These are phyloP conservation scores for Phoxinus dragarum DNA, from an alignment of 2,797 vertebrate species.

Conservation along the genomic window DNA sequence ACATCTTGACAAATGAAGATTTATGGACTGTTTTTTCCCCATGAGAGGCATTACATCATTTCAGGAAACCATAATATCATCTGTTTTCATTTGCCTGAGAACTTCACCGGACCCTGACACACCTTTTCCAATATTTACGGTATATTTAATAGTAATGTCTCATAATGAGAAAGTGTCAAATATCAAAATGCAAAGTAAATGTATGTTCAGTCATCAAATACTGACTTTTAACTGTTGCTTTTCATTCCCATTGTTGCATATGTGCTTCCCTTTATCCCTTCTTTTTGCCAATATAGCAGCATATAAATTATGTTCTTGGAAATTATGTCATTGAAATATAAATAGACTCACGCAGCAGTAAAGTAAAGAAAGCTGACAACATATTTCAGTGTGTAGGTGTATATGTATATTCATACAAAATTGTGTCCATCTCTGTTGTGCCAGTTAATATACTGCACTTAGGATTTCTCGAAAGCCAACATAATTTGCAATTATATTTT, in stretches of 20 bases:
- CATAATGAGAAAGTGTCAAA: slow-evolving; percentile 27
- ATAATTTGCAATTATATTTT: neutral
- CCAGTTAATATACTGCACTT: slow-evolving; percentile 6
- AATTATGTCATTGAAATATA: neutral
- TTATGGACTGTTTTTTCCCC: slow-evolving; percentile 52
- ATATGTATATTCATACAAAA: neutral
- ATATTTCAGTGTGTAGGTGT: slow-evolving; percentile 6
- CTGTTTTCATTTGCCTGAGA: slow-evolving; percentile 55
- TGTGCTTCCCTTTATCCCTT: neutral
- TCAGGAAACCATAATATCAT: slow-evolving; percentile 46
- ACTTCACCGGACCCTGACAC: slow-evolving; percentile 31
- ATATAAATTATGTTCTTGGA: slow-evolving; percentile 11
- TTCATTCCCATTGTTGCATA: slow-evolving; percentile 10
- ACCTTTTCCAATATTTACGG: slow-evolving; percentile 33
- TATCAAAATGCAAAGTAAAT: slow-evolving; percentile 40
- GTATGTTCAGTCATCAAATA: slow-evolving; percentile 24
- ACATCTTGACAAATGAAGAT: slow-evolving; percentile 50
- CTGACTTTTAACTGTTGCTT: slow-evolving; percentile 30
- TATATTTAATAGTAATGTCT: slow-evolving; percentile 56
- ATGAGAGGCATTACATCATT: slow-evolving; percentile 47
- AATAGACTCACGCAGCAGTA: neutral
- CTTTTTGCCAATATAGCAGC: neutral
- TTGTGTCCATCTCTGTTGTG: neutral
- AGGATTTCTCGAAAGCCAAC: neutral
- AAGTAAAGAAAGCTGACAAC: neutral